Percentiles rank a stretch among this genome's conserved stretches.
Conservation (phyloP, 92 coral and sea anemone genomes). For the Galaxea fascicularis region DNA sequence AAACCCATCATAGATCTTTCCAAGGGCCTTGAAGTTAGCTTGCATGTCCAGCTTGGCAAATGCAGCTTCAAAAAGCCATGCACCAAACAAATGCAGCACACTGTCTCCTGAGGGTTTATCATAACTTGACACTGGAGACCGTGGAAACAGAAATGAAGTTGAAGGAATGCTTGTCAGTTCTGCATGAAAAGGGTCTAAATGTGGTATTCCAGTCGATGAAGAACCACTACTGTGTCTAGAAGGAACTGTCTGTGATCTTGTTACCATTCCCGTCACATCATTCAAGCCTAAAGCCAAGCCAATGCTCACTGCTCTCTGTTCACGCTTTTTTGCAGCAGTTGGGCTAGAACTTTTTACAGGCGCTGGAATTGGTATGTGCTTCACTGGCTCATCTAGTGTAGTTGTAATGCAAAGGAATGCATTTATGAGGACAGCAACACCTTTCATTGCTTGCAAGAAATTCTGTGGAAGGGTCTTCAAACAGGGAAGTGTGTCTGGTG, state of each 20-base stretch:
- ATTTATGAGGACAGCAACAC: conserved; percentile 83
- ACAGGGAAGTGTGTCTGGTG: conserved; percentile 91
- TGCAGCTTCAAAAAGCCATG: conserved; percentile 97
- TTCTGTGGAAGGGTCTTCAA: conserved; percentile 86
- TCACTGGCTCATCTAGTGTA: conserved; percentile 89
- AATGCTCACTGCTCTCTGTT: conserved; percentile 73
- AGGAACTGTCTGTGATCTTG: conserved; percentile 84
- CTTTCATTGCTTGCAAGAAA: conserved; percentile 96
- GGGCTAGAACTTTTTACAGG: conserved; percentile 84
- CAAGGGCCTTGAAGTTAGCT: conserved; percentile 72
- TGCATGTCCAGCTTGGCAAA: conserved; percentile 85
- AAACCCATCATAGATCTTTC: conserved; percentile 71
- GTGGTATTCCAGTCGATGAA: conserved; percentile 30
- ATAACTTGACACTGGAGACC: conserved; percentile 35
- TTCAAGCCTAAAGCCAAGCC: conserved; percentile 78
- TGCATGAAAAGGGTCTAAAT: conserved; percentile 27
- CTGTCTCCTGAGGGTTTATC: conserved; percentile 91
- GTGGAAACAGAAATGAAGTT: conserved; percentile 70
- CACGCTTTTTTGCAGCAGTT: conserved; percentile 79
- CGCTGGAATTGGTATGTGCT: conserved; percentile 83
- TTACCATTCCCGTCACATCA: conserved; percentile 70
- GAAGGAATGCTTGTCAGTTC: conserved; percentile 43
- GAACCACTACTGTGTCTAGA: conserved; percentile 87
- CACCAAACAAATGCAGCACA: conserved; percentile 90
- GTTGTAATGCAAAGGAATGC: conserved; percentile 78